Evolutionary conservation across 2,888 invertebrate genomes (phyloP).

Genomic region (Torymus aiolomorphi): DNA sequence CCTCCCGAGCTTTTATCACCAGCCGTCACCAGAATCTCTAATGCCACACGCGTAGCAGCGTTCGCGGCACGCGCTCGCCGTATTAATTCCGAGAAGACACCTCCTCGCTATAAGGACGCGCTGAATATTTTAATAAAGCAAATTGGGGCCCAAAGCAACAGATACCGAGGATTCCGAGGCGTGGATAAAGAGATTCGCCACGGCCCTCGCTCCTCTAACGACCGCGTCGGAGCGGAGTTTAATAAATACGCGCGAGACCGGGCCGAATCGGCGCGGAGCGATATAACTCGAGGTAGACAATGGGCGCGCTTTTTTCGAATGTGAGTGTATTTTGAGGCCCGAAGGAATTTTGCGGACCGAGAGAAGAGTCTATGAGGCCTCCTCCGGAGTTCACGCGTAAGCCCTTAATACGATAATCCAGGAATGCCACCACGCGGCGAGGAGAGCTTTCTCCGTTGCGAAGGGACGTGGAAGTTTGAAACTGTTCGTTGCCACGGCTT

Average conservation of each 20-base stretch:
- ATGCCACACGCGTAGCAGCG: slow-evolving; percentile 25
- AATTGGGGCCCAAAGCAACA: slow-evolving; percentile 33
- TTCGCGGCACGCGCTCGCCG: neutral
- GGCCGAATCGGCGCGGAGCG: slow-evolving; percentile 10
- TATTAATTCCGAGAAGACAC: slow-evolving; percentile 37
- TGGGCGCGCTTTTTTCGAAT: neutral
- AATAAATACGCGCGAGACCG: slow-evolving; percentile 41
- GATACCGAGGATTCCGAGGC: slow-evolving; percentile 36
- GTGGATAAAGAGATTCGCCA: slow-evolving; percentile 45
- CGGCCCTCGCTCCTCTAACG: slow-evolving; percentile 19
- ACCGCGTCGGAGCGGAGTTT: slow-evolving; percentile 1
- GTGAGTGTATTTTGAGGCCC: too few relatives aligned
- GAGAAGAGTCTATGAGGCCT: too few relatives aligned
- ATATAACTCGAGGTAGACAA: slow-evolving; percentile 33
- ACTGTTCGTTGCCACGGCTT: too few relatives aligned
- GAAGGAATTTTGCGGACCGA: too few relatives aligned
- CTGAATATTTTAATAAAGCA: slow-evolving; percentile 46
- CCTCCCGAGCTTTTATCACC: slow-evolving; percentile 17
- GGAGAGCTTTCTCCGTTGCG: neutral
- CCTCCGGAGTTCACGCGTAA: slow-evolving; percentile 11
- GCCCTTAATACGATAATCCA: slow-evolving; percentile 47
- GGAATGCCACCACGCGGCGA: neutral
- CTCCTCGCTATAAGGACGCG: slow-evolving; percentile 33
- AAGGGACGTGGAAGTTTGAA: too few relatives aligned
- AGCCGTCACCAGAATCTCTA: neutral